Evolutionary conservation across 2,797 vertebrate species (phyloP), one percentile per base, ranked within the genome.

Genomic region (Alcedo atthis): DNA sequence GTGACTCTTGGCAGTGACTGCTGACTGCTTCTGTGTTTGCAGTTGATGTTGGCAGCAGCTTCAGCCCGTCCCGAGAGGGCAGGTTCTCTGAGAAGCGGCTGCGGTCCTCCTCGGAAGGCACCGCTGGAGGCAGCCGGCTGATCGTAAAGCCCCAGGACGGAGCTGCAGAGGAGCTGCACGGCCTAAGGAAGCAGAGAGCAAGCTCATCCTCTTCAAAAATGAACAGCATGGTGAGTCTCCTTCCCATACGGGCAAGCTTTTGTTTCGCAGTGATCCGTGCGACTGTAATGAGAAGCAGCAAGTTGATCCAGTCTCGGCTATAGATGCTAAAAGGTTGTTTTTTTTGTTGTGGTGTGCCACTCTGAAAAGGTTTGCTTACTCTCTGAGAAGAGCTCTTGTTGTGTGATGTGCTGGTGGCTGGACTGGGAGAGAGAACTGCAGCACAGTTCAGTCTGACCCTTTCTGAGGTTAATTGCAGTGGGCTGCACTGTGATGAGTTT

Each of bases 151-250:
- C 98, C 53, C 98, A 97, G 94, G 99, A 99, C 67, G 98, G 97
- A 91, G 98, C 97, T 6, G 75, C 93, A 71, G 98, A 98, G 70
- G 99, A 99, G 62, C 94, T 96, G 32, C 98, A 94, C 70, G 97
- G 98, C 92, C 97, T 99, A 55, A 96, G 98, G 62, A 99, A 99
- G 85, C 98, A 99, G 95, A 98, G 98, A 96, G 97, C 98, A 82
- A 98, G 98, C 94, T 99, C 99, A 0, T 99, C 99, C 0, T 99
- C 99, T 59, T 99, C 99, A 80, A 99, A 99, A 98, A 98, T 99
- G 96, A 99, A 99, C 95, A 99, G 99, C 94, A 97, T 99, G 99
- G 99, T 99, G 97, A 97, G 99, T 97, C 40, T 51, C 18, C n/a
- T 30, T 57, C 14, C n/a, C 16, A 8, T 37, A 6, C 37, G 12